Percentiles rank a stretch among this genome's conserved stretches.
phyloP scores from a whole-genome alignment of 1,140 invertebrate genomes.

The Drosophila dunni region DNA sequence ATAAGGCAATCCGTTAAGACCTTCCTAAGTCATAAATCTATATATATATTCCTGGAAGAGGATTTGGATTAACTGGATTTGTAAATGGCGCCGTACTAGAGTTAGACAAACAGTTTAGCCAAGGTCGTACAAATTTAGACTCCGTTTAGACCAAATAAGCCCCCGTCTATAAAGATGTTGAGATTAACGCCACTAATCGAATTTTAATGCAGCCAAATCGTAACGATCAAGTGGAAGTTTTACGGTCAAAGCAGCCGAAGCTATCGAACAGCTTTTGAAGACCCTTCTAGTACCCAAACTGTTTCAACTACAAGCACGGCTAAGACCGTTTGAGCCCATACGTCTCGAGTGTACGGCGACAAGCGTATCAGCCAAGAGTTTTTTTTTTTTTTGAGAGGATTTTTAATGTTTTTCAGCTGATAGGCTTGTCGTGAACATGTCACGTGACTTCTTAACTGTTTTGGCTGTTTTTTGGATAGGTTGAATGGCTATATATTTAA shows the following conservation, averaged over 20 bases:
- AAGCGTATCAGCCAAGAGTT: conserved; percentile 6
- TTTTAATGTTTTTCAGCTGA: neutral
- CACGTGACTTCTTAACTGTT: conserved; percentile 12
- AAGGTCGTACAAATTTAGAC: conserved; percentile 45
- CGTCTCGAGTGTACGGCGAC: neutral
- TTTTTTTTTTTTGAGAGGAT: neutral
- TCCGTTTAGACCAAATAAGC: conserved; percentile 29
- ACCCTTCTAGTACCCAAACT: neutral
- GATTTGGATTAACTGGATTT: neutral
- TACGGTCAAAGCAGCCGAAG: neutral
- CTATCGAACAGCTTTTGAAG: neutral
- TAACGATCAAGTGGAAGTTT: conserved; percentile 31
- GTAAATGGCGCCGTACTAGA: conserved; percentile 31
- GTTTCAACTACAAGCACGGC: neutral
- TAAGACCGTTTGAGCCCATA: neutral
- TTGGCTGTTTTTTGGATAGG: conserved; percentile 5
- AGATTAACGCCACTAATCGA: conserved; percentile 65
- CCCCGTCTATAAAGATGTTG: conserved; percentile 63
- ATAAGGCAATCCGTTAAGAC: conserved; percentile 42
- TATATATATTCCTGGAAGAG: neutral
- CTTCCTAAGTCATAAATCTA: conserved; percentile 11
- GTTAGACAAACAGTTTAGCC: conserved; percentile 8
- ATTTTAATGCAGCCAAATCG: conserved; percentile 53
- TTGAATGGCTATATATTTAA: neutral
- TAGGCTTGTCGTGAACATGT: conserved; percentile 1